Conservation (phyloP, 2,113 vertebrate species). For the Corythornis vintsioides region DNA sequence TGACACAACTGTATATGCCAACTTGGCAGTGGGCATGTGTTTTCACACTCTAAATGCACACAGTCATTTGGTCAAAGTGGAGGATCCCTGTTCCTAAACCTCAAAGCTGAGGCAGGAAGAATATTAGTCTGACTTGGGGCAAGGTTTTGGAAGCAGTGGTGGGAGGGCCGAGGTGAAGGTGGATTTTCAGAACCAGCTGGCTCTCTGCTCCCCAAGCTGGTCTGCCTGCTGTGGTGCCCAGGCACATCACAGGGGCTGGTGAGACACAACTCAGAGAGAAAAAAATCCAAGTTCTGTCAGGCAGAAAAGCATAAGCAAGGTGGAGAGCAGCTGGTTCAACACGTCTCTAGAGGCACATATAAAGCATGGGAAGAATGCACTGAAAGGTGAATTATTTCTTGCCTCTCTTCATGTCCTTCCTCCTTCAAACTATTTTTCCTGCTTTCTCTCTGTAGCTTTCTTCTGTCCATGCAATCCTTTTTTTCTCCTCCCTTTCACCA, state of each 20-base stretch:
- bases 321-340: background rate
- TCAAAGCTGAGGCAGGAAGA: background rate
- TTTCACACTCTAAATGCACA: background rate
- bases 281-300: background rate
- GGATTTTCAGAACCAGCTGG: background rate
- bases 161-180: background rate
- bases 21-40: background rate
- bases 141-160: background rate
- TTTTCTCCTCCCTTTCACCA: background rate
- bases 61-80: background rate
- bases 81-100: background rate
- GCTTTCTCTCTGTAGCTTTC: background rate
- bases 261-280: background rate
- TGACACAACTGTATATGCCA: background rate
- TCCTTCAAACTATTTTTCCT: background rate
- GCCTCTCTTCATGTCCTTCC: background rate
- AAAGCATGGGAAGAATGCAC: background rate
- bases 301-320: background rate
- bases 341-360: fast-evolving
- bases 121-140: background rate
- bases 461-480: background rate
- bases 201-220: background rate
- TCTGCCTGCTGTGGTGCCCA: background rate
- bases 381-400: background rate
- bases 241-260: background rate